Conservation (phyloP, 92 coral and sea anemone genomes). For the Umimayanthus chanpuru region DNA sequence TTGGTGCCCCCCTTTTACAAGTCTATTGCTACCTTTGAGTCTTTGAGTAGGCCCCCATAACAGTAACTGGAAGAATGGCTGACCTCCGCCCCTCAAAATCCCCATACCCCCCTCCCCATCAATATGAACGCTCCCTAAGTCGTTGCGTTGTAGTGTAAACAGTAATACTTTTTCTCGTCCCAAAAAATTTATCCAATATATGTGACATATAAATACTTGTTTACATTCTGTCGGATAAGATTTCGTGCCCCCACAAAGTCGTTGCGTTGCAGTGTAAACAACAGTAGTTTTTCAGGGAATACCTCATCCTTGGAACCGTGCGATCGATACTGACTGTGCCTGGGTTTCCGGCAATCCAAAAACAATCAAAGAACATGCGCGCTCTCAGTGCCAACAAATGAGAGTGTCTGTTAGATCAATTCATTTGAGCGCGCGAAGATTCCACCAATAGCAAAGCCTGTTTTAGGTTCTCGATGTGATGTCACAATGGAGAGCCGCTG, state of each 20-base stretch:
- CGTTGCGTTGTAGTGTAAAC: not conserved
- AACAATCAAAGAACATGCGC: not conserved
- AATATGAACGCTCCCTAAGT: not conserved
- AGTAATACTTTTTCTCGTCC: not conserved
- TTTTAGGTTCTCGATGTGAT: conserved; percentile 12
- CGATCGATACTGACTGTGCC: not conserved
- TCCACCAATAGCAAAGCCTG: conserved; percentile 15
- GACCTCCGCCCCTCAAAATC: not conserved
- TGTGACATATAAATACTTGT: not conserved
- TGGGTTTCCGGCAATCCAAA: not conserved
- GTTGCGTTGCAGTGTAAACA: not conserved
- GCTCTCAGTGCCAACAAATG: not conserved
- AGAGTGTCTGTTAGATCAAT: conserved; percentile 10
- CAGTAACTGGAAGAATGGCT: too few relatives aligned
- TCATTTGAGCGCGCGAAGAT: conserved; percentile 4
- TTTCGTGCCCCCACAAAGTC: not conserved
- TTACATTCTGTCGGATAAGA: conserved; percentile 1
- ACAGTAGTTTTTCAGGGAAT: not conserved
- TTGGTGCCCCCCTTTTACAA: too few relatives aligned
- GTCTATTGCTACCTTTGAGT: too few relatives aligned
- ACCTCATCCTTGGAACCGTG: not conserved
- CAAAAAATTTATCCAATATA: not conserved
- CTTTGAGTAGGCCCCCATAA: too few relatives aligned
- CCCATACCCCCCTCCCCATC: not conserved
- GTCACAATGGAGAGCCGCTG: conserved; percentile 20